phyloP scores from a whole-genome alignment of 2,113 vertebrate genomes.

The Leptodactylus fuscus region DNA sequence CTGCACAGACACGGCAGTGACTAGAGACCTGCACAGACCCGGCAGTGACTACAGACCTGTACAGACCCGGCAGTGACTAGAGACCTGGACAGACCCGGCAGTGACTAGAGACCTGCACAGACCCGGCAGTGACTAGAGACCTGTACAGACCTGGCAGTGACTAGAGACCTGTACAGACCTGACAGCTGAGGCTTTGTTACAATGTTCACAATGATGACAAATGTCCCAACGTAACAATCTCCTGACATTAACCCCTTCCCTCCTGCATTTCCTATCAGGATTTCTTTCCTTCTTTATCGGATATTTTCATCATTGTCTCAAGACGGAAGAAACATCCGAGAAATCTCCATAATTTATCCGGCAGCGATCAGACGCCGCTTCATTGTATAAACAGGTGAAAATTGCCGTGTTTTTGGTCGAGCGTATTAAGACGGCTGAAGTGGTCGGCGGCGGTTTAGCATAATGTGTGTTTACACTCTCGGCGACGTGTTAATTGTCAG shows the following conservation, averaged over 20 bases:
- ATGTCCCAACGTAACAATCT: neutral
- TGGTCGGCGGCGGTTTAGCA: slow-evolving; percentile 18
- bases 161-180: too few relatives aligned
- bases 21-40: too few relatives aligned
- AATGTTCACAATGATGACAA: too few relatives aligned
- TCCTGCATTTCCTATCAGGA: too few relatives aligned
- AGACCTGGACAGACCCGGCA: too few relatives aligned
- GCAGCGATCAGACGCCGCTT: neutral
- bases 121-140: too few relatives aligned
- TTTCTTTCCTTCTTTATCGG: neutral
- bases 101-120: too few relatives aligned
- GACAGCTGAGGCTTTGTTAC: too few relatives aligned
- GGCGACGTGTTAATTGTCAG: slow-evolving; percentile 34
- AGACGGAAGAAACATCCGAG: neutral
- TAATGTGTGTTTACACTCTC: slow-evolving; percentile 41
- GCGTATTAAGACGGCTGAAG: slow-evolving; percentile 18
- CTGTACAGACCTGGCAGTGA: too few relatives aligned
- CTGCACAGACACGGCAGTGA: too few relatives aligned
- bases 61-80: too few relatives aligned
- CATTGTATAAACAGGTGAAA: slow-evolving; percentile 20
- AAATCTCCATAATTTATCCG: slow-evolving; percentile 26
- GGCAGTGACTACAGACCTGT: too few relatives aligned
- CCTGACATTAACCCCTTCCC: neutral
- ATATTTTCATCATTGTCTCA: neutral
- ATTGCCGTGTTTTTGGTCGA: slow-evolving; percentile 20